Evolutionary conservation across 2,888 invertebrate genomes (phyloP).

Genomic region (Melikaiella ostensackeni): DNA sequence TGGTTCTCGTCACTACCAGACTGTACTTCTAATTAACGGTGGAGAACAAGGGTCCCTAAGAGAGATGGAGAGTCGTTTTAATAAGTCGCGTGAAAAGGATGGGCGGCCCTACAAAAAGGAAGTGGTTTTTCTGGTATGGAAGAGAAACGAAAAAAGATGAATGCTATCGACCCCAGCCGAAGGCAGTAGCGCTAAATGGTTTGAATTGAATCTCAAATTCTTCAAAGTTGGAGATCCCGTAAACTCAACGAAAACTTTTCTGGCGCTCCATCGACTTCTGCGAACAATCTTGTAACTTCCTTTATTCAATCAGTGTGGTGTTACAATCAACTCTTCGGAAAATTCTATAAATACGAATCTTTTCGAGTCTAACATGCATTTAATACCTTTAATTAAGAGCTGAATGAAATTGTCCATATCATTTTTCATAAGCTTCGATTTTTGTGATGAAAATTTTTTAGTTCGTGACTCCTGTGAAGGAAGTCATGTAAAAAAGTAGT

Average conservation of each 20-base stretch:
- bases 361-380: neutral
- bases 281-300: constrained; percentile 24
- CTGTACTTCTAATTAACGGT: constrained; percentile 70
- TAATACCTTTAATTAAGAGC: too few relatives aligned
- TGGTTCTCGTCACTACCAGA: constrained; percentile 67
- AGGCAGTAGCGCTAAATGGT: constrained; percentile 6
- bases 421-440: neutral
- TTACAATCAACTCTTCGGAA: constrained; percentile 12
- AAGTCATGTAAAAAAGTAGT: constrained; percentile 3
- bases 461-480: neutral
- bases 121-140: neutral
- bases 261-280: constrained; percentile 24
- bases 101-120: constrained; percentile 1
- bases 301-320: constrained; percentile 29
- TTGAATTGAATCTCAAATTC: constrained; percentile 16
- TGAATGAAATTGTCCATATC: too few relatives aligned
- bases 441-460: neutral
- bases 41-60: constrained; percentile 64
- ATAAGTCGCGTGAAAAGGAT: constrained; percentile 58
- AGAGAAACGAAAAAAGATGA: neutral
- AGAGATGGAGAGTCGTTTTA: constrained; percentile 64
- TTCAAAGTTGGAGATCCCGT: constrained; percentile 7
- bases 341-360: constrained; percentile 24
- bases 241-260: constrained; percentile 26
- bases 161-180: neutral